phyloP scores from a whole-genome alignment of 1,140 invertebrate species.

The Papilio polyxenes region DNA sequence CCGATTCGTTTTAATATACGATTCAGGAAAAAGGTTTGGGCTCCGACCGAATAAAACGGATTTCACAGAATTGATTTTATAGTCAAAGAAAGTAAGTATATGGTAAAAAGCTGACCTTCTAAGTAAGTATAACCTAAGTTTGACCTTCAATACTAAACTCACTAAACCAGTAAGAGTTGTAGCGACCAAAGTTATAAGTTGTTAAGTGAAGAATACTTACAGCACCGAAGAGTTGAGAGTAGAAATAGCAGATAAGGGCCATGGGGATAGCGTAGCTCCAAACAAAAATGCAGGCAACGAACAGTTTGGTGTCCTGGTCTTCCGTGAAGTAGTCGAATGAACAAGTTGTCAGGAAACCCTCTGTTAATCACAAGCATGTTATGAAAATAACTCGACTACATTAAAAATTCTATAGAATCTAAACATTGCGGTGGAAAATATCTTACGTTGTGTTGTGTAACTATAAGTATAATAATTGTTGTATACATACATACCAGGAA shows the following conservation, averaged over 20 bases:
- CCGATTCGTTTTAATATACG: slow-evolving; percentile 40
- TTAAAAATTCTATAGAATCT: background rate
- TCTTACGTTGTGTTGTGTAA: background rate
- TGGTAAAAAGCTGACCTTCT: background rate
- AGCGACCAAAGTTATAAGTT: background rate
- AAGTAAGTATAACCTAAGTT: background rate
- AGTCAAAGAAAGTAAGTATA: background rate
- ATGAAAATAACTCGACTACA: background rate
- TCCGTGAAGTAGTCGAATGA: slow-evolving; percentile 88
- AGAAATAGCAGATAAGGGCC: slow-evolving; percentile 85
- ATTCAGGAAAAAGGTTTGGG: slow-evolving; percentile 35
- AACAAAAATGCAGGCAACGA: slow-evolving; percentile 85
- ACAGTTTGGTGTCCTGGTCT: slow-evolving; percentile 85
- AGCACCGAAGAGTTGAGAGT: slow-evolving; percentile 86
- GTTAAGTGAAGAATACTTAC: slow-evolving; percentile 58
- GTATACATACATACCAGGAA: slow-evolving; percentile 81
- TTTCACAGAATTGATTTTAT: slow-evolving; percentile 33
- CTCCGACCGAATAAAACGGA: slow-evolving; percentile 33
- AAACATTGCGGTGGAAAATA: too few species aligned
- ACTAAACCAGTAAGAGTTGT: too few species aligned
- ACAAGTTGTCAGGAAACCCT: slow-evolving; percentile 89
- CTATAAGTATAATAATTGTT: background rate
- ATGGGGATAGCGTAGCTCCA: slow-evolving; percentile 88
- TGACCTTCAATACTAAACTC: too few species aligned
- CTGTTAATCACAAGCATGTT: slow-evolving; percentile 70